phyloP scores from a whole-genome alignment of 2,797 vertebrate species.

The Staurois parvus region DNA sequence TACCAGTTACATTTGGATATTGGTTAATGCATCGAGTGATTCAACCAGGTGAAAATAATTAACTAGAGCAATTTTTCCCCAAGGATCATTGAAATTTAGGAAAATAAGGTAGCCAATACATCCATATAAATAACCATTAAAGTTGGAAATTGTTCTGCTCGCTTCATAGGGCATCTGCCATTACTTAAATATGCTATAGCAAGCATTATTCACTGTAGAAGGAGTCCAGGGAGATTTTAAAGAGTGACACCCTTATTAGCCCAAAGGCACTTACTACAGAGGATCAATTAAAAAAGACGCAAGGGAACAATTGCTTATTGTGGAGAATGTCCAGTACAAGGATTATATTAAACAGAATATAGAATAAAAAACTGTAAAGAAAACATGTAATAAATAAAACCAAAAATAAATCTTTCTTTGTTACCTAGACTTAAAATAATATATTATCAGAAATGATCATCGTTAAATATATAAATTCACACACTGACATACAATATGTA shows the following conservation, averaged over 20 bases:
- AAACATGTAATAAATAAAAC: no score
- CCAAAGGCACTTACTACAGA: neutral
- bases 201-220: neutral
- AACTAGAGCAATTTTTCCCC: neutral
- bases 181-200: neutral
- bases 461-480: no score
- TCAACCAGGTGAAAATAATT: slow-evolving; percentile 15
- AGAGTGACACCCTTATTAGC: neutral
- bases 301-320: neutral
- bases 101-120: neutral
- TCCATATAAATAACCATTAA: neutral
- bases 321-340: neutral
- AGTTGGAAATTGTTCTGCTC: neutral
- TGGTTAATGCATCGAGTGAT: slow-evolving; percentile 1
- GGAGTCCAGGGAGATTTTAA: neutral
- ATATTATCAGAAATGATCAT: no score
- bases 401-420: no score
- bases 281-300: neutral
- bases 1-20: neutral
- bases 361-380: neutral
- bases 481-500: no score
- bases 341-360: neutral
- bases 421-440: no score
- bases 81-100: neutral
- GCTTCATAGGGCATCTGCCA: neutral